Conservation (phyloP, 2,888 invertebrate genomes). For the Machimus atricapillus region DNA sequence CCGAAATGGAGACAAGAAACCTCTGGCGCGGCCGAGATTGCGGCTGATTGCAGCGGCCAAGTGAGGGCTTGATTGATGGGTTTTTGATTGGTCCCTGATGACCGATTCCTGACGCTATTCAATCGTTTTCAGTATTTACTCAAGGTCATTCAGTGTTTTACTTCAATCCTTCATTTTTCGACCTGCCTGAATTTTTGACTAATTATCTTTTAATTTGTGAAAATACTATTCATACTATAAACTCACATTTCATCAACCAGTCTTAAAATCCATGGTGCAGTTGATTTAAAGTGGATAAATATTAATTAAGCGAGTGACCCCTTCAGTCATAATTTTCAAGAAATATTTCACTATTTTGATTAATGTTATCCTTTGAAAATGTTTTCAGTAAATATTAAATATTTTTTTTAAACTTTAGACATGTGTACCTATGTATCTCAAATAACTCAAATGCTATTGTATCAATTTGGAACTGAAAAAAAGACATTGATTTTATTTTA, state of each 20-base stretch:
- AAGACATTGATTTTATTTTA: no score
- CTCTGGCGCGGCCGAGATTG: background rate
- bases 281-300: background rate
- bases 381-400: no score
- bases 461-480: no score
- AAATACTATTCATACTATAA: background rate
- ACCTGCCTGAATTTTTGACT: background rate
- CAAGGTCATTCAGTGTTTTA: constrained; percentile 2
- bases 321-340: no score
- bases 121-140: background rate
- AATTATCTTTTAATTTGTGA: background rate
- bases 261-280: background rate
- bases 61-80: constrained; percentile 19
- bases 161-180: background rate
- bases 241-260: background rate
- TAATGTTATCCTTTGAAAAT: no score
- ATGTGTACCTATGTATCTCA: no score
- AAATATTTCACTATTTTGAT: no score
- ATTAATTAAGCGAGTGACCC: no score
- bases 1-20: background rate
- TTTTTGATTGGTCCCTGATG: constrained; percentile 24
- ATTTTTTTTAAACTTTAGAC: no score
- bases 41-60: background rate
- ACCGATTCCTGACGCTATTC: background rate
- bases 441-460: no score